These are phyloP conservation scores for Clarias fuscus DNA, from an alignment of 2,797 vertebrate genomes.

Conservation along the genomic window DNA sequence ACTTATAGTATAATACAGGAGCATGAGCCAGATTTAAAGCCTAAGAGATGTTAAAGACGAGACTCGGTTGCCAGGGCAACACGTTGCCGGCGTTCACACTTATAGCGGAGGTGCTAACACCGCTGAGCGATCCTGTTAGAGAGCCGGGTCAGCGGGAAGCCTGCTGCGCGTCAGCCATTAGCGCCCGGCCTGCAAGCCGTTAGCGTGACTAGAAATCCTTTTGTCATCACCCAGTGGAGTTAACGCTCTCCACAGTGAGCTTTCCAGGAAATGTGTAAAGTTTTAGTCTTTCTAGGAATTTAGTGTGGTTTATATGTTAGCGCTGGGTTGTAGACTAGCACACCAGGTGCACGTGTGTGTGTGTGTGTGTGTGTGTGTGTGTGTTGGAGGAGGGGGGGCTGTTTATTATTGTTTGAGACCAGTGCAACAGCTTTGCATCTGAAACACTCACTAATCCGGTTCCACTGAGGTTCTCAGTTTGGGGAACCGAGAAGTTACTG, in stretches of 20 bases:
- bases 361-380: background rate
- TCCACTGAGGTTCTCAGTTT: background rate
- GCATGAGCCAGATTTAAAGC: background rate
- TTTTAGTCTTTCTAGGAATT: background rate
- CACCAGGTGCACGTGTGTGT: background rate
- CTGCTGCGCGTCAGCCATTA: constrained; percentile 60
- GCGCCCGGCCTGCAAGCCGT: constrained; percentile 22
- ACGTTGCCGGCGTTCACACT: constrained; percentile 73
- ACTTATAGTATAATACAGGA: background rate
- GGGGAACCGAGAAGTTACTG: background rate
- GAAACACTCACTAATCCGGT: too few relatives aligned
- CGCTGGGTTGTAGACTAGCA: background rate
- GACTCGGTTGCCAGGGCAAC: constrained; percentile 72
- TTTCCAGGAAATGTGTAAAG: background rate
- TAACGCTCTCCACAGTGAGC: too few relatives aligned
- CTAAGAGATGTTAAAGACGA: background rate
- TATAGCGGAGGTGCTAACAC: constrained; percentile 72
- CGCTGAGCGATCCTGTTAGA: constrained; percentile 64
- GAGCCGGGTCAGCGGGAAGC: constrained; percentile 63
- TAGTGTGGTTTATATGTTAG: background rate
- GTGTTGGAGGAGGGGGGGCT: background rate
- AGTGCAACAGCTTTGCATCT: too few relatives aligned
- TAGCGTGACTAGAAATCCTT: background rate
- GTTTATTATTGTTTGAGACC: too few relatives aligned
- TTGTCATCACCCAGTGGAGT: too few relatives aligned